Percentiles rank a stretch among this genome's conserved stretches.
Conservation (phyloP, 2,113 vertebrate genomes). For the Nannospalax galili region DNA sequence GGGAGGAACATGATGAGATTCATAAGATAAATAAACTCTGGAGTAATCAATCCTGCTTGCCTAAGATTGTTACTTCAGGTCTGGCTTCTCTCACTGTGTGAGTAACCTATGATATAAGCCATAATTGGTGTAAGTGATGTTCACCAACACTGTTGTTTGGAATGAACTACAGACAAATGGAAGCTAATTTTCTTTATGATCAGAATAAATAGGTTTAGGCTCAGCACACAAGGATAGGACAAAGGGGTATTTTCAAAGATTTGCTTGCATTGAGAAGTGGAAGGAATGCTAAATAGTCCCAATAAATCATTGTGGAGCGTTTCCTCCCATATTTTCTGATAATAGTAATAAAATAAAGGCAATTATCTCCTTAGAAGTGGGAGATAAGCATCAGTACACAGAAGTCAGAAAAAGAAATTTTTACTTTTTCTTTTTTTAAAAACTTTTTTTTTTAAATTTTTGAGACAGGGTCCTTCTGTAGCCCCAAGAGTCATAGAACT, state of each 20-base stretch:
- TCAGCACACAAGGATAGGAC: background rate
- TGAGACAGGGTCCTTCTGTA: no score
- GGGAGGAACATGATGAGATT: background rate
- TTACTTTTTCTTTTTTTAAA: background rate
- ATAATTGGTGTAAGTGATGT: background rate
- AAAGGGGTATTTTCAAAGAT: background rate
- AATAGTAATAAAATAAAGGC: background rate
- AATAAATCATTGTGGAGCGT: background rate
- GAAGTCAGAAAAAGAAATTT: background rate
- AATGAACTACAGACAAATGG: background rate
- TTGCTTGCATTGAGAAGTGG: background rate
- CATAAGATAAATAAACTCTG: background rate
- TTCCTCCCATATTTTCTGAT: background rate
- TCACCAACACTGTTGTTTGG: background rate
- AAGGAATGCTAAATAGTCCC: background rate
- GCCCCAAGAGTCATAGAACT: no score
- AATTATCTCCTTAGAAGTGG: background rate
- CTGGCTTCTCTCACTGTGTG: background rate
- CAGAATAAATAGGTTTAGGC: background rate
- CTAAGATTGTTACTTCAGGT: background rate
- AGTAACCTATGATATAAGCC: background rate
- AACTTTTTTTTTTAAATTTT: background rate
- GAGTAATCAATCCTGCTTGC: background rate
- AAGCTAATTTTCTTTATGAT: background rate
- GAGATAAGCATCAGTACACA: background rate